Evolutionary conservation across 2,113 vertebrate genomes (phyloP).

Genomic region (Python bivittatus): DNA sequence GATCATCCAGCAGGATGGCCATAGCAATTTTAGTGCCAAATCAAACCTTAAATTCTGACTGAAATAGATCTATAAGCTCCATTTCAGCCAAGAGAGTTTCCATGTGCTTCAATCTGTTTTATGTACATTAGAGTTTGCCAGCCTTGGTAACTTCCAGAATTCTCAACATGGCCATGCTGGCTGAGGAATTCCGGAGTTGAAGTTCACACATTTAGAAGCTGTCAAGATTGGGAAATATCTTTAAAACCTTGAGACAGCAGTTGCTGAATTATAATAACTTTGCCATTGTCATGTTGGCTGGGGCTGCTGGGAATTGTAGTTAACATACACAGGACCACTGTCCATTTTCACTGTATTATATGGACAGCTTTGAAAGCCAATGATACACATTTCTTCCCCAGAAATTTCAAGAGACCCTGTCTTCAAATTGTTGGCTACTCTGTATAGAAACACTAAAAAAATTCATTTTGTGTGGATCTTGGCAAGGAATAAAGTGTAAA

Average conservation of each 20-base stretch:
- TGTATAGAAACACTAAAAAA: slow-evolving; percentile 36
- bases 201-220: background rate
- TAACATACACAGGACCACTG: background rate
- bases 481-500: slow-evolving; percentile 38
- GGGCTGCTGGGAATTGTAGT: background rate
- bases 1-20: background rate
- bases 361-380: slow-evolving; percentile 8
- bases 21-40: background rate
- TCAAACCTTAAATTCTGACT: background rate
- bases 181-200: background rate
- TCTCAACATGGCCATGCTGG: background rate
- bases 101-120: background rate
- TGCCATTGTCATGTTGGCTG: background rate
- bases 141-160: background rate
- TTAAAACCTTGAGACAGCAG: background rate
- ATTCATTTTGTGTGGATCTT: slow-evolving; percentile 56
- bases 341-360: background rate
- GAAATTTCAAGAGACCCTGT: slow-evolving; percentile 21
- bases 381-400: fast-evolving
- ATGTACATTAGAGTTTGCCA: background rate
- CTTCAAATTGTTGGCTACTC: slow-evolving; percentile 38
- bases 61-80: background rate
- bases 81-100: background rate
- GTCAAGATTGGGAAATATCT: background rate
- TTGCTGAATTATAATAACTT: background rate